phyloP scores from a whole-genome alignment of 2,888 invertebrate genomes.

The Hylaea fasciaria region DNA sequence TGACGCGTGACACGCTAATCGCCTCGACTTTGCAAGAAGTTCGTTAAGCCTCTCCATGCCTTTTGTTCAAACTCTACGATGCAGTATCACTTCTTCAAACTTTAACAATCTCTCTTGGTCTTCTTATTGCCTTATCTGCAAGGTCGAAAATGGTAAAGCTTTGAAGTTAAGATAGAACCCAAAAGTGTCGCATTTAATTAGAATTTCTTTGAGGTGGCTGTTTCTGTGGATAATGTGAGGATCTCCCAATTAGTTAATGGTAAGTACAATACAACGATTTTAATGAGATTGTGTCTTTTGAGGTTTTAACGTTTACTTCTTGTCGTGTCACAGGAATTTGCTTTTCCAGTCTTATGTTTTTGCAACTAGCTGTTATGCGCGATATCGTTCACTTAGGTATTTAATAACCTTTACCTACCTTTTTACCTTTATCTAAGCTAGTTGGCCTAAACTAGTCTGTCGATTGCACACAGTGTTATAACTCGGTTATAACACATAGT shows the following conservation, averaged over 20 bases:
- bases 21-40: conserved; percentile 69
- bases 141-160: conserved; percentile 45
- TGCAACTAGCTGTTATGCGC: no score
- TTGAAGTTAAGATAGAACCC: conserved; percentile 33
- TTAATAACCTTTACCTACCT: no score
- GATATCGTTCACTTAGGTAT: no score
- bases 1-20: conserved; percentile 68
- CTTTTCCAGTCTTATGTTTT: background rate
- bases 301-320: conserved; percentile 30
- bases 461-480: no score
- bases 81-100: conserved; percentile 63
- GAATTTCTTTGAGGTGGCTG: conserved; percentile 63
- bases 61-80: conserved; percentile 69
- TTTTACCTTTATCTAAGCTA: no score
- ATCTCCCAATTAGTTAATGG: conserved; percentile 72
- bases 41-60: conserved; percentile 53
- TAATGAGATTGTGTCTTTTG: conserved; percentile 65
- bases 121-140: conserved; percentile 46
- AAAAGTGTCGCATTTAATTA: conserved; percentile 71
- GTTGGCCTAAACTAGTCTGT: no score
- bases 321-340: background rate
- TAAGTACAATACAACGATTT: conserved; percentile 70
- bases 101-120: conserved; percentile 50
- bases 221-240: conserved; percentile 57
- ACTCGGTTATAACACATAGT: no score